Conservation (phyloP, 1,140 invertebrate genomes). For the Gerris buenoi region DNA sequence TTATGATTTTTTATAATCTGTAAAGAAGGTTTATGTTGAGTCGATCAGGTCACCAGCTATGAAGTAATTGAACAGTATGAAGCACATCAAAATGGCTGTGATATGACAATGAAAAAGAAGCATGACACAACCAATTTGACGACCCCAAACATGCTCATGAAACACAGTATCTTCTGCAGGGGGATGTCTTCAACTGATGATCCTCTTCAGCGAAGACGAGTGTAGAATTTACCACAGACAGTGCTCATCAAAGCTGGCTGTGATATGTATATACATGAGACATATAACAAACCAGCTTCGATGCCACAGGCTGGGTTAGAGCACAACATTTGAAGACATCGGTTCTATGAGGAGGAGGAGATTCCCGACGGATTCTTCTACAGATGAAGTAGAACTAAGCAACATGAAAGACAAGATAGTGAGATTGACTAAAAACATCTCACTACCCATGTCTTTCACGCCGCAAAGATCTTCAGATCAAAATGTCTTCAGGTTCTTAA, state of each 20-base stretch:
- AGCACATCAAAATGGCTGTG: conserved; percentile 44
- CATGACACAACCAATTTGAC: conserved; percentile 36
- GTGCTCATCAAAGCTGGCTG: conserved; percentile 79
- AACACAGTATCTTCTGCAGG: too few relatives aligned
- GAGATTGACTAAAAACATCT: conserved; percentile 64
- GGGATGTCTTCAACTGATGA: too few relatives aligned
- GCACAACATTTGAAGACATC: not conserved
- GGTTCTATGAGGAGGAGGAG: conserved; percentile 7
- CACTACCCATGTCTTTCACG: conserved; percentile 92
- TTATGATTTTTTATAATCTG: too few relatives aligned
- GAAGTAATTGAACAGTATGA: too few relatives aligned
- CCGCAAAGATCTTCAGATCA: not conserved
- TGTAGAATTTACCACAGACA: conserved; percentile 6
- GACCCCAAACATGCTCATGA: conserved; percentile 51
- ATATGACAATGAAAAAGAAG: conserved; percentile 30
- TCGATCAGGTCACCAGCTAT: too few relatives aligned
- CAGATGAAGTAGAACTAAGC: too few relatives aligned
- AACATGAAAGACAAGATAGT: conserved; percentile 87
- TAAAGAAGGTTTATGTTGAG: too few relatives aligned
- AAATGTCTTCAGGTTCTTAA: too few relatives aligned
- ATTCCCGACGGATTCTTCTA: too few relatives aligned
- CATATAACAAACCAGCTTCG: conserved; percentile 66
- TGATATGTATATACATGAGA: conserved; percentile 43
- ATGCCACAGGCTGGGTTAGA: conserved; percentile 39
- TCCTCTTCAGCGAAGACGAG: too few relatives aligned